Evolutionary conservation across 2,113 vertebrate species (phyloP).

Genomic region (Alectura lathami): DNA sequence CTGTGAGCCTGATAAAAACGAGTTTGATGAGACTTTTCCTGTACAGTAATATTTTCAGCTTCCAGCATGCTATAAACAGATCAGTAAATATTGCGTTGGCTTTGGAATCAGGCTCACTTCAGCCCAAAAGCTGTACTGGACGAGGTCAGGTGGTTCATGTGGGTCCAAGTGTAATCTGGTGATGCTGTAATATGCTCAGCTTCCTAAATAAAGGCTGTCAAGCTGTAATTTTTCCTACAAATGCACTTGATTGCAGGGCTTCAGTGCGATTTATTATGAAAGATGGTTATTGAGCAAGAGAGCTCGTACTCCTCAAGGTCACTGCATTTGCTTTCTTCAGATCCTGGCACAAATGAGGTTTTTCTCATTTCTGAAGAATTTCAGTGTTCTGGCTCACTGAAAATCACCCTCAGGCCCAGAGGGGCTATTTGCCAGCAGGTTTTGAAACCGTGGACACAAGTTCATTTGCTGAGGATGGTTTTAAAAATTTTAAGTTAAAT

Average conservation of each 20-base stretch:
- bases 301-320: slow-evolving; percentile 35
- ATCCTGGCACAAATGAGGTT: background rate
- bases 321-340: slow-evolving; percentile 7
- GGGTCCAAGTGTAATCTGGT: background rate
- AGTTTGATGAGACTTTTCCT: background rate
- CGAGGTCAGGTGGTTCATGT: background rate
- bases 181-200: background rate
- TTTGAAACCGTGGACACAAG: background rate
- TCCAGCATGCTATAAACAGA: background rate
- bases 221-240: slow-evolving; percentile 31
- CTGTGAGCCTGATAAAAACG: background rate
- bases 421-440: background rate
- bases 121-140: background rate
- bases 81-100: slow-evolving; percentile 8
- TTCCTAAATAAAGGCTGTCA: slow-evolving; percentile 52
- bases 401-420: slow-evolving; percentile 14
- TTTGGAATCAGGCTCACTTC: background rate
- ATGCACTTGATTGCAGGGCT: slow-evolving; percentile 27
- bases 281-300: slow-evolving; percentile 31
- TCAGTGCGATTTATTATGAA: slow-evolving; percentile 7
- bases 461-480: background rate
- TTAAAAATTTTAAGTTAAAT: background rate
- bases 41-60: background rate
- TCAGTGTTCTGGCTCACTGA: background rate
- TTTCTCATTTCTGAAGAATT: slow-evolving; percentile 34